Conservation (phyloP, 2,113 vertebrate species). For the Leucopsar rothschildi region DNA sequence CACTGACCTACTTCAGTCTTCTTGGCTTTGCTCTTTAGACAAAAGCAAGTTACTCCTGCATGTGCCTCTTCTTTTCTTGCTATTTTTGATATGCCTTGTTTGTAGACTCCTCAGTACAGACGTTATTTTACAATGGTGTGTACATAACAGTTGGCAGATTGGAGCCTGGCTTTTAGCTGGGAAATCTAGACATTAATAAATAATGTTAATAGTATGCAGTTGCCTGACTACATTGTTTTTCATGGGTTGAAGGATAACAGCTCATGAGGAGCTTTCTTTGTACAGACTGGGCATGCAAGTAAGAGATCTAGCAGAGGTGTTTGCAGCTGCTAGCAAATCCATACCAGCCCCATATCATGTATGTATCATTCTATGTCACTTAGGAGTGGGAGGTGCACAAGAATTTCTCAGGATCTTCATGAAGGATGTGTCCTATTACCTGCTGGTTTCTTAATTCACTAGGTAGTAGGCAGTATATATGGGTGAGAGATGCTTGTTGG, state of each 20-base stretch:
- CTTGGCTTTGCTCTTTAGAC: not conserved
- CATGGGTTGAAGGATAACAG: not conserved
- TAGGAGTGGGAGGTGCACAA: not conserved
- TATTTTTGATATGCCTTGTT: not conserved
- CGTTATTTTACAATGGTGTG: not conserved
- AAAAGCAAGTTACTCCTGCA: not conserved
- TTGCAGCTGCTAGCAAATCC: not conserved
- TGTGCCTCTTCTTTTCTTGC: not conserved
- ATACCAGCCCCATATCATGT: rapidly evolving
- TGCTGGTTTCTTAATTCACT: not conserved
- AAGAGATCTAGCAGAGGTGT: not conserved
- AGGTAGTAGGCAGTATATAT: not conserved
- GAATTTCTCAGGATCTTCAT: not conserved
- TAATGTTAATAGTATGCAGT: not conserved
- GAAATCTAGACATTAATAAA: not conserved
- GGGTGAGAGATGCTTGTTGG: not conserved
- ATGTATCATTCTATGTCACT: not conserved
- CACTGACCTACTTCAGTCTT: not conserved
- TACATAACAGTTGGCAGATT: not conserved
- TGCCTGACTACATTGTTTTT: not conserved
- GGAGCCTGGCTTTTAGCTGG: not conserved
- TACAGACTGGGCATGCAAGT: not conserved
- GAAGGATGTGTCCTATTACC: not conserved
- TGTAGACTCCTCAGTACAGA: not conserved
- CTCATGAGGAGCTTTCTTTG: not conserved